phyloP scores from a whole-genome alignment of 1,140 invertebrate genomes.

The Mylabris phalerata region DNA sequence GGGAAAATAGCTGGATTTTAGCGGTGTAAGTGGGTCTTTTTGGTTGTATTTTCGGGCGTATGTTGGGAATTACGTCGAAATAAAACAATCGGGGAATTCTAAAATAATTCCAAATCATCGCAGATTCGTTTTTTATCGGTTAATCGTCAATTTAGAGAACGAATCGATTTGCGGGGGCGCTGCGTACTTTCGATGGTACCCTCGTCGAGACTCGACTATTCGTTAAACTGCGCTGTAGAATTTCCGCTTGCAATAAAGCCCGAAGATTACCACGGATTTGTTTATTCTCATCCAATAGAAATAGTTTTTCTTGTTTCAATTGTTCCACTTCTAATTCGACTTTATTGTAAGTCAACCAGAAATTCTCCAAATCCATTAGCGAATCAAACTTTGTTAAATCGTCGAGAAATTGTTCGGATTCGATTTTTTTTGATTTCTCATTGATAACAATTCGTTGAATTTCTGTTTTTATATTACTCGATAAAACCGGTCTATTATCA shows the following conservation, averaged over 20 bases:
- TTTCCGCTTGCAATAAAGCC: conserved; percentile 30
- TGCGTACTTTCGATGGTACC: conserved; percentile 15
- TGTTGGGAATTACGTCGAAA: too few relatives aligned
- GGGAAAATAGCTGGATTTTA: too few relatives aligned
- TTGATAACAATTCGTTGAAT: conserved; percentile 9
- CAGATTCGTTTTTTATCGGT: not conserved
- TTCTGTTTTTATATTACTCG: not conserved
- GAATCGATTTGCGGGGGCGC: not conserved
- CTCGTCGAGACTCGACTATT: conserved; percentile 21
- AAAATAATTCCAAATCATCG: too few relatives aligned
- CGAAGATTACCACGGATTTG: conserved; percentile 29
- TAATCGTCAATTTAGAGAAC: not conserved
- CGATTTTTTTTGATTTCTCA: not conserved
- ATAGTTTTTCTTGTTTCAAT: conserved; percentile 27
- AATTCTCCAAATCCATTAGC: conserved; percentile 26
- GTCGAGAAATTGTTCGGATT: not conserved
- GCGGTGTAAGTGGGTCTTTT: too few relatives aligned
- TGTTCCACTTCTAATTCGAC: conserved; percentile 28
- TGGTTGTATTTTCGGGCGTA: too few relatives aligned
- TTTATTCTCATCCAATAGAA: conserved; percentile 30
- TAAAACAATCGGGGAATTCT: too few relatives aligned
- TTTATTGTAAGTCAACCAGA: conserved; percentile 34
- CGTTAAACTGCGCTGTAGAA: conserved; percentile 19
- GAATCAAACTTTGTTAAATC: conserved; percentile 9
- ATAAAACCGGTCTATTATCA: too few relatives aligned